Evolutionary conservation across 1,140 invertebrate genomes (phyloP), one percentile per base, ranked within the genome.

Genomic region (Tetragnatha versicolor): DNA sequence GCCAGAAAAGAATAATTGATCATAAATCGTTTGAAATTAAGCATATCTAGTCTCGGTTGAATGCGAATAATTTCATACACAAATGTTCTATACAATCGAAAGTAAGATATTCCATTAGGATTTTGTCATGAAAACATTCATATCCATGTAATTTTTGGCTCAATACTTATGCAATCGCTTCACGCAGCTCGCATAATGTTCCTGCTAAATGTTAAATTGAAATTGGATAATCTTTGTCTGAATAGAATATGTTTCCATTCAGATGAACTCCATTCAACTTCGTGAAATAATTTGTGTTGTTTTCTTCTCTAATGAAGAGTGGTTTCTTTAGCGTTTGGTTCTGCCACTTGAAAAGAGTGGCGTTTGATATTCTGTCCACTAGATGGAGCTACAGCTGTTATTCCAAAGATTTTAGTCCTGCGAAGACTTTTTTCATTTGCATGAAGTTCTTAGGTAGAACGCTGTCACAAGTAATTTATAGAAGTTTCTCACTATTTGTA

Each of bases 341-440:
- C 58, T n/a, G 17, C 14, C 27, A 10, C 42, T 68, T 49, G 70
- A 60, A 14, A n/a, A n/a, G 31, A 29, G 37, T 73, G 55, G 53
- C 69, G 37, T 58, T 60, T 73, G 22, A 60, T 20, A 49, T 63
- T 75, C 70, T 75, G 70, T 63, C 70, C 70, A 51, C 51, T 72
- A 72, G 68, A 72, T 37, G 66, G 51, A 58, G 58, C 70, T 63
- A 47, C 70, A 75, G 70, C 70, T 75, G 63, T 9, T 17, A 49
- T 75, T 63, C 70, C 55, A 75, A 75, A 63, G 53, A 70, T 49
- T 47, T 47, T 75, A 75, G 70, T 75, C 55, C 39, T 61, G 70
- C 70, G 69, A 72, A 72, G 69, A 72, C 39, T 29, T 7, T 3
- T 12, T 58, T 60, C 20, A 27, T 72, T 60, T 31, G 53, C 53